Percentiles rank a stretch among this genome's conserved stretches.
Evolutionary conservation across 2,888 invertebrate species (phyloP).

Genomic region (Tenodera sinensis): DNA sequence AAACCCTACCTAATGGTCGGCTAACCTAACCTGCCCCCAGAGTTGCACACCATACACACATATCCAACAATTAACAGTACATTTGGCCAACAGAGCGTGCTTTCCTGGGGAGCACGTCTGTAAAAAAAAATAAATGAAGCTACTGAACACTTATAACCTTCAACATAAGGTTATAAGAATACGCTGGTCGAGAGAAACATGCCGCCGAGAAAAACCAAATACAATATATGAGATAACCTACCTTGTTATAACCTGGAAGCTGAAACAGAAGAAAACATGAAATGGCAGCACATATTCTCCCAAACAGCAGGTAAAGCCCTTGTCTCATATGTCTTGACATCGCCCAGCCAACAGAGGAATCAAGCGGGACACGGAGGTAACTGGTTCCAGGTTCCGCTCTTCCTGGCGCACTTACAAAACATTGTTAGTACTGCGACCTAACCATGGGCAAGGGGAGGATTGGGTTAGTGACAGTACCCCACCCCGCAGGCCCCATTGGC

Average conservation of each 20-base stretch:
- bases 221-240: background rate
- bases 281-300: background rate
- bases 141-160: background rate
- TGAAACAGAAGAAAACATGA: background rate
- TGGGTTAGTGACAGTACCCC: background rate
- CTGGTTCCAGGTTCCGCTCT: background rate
- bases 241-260: background rate
- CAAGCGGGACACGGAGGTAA: background rate
- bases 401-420: background rate
- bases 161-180: background rate
- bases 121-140: background rate
- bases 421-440: background rate
- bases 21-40: background rate
- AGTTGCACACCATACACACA: background rate
- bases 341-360: background rate
- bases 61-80: background rate
- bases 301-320: background rate
- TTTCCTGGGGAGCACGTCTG: background rate
- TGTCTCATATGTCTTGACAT: background rate
- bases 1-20: background rate
- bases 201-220: background rate
- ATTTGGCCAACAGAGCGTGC: background rate
- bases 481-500: background rate
- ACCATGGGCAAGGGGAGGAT: background rate
- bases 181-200: background rate